Evolutionary conservation across 37 sponge, comb jelly and placozoan genomes (phyloP).

Genomic region (Diacarnus erythraeanus): DNA sequence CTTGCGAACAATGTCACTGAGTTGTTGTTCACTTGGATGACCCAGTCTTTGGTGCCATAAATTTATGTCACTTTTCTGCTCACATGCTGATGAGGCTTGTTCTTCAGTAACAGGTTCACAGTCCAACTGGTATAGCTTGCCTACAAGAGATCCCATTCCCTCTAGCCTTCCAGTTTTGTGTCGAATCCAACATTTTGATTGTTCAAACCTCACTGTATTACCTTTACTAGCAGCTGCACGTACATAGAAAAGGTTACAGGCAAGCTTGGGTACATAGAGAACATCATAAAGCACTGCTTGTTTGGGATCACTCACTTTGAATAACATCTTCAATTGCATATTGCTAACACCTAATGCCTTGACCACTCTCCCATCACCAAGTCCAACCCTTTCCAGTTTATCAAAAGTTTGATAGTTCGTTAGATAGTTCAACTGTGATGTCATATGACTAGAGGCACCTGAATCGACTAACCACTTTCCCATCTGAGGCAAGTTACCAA

Average conservation of each 20-base stretch:
- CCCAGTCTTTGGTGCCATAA: constrained; percentile 65
- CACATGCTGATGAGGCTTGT: constrained; percentile 18
- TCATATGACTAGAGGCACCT: constrained; percentile 64
- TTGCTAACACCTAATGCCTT: constrained; percentile 37
- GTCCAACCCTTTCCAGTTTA: constrained; percentile 32
- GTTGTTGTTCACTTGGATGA: constrained; percentile 25
- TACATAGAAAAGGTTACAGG: constrained; percentile 54
- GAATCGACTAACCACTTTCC: constrained; percentile 59
- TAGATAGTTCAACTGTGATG: constrained; percentile 4
- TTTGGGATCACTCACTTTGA: constrained; percentile 33
- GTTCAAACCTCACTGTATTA: constrained; percentile 18
- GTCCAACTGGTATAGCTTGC: constrained; percentile 40
- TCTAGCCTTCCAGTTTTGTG: constrained; percentile 10
- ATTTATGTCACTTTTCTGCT: constrained; percentile 4
- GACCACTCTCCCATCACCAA: constrained; percentile 54
- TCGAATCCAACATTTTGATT: constrained; percentile 36
- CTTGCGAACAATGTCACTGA: constrained; percentile 32
- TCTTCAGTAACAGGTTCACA: constrained; percentile 28
- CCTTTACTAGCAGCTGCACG: constrained; percentile 34
- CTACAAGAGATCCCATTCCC: constrained; percentile 36
- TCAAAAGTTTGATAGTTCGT: constrained; percentile 36
- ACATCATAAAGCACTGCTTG: constrained; percentile 20
- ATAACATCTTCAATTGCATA: constrained; percentile 26
- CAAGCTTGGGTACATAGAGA: constrained; percentile 44
- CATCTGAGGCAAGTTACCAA: too few relatives aligned